Base-by-base conservation (phyloP, 2,888 invertebrate species). In the Petrophora chlorosata region DNA sequence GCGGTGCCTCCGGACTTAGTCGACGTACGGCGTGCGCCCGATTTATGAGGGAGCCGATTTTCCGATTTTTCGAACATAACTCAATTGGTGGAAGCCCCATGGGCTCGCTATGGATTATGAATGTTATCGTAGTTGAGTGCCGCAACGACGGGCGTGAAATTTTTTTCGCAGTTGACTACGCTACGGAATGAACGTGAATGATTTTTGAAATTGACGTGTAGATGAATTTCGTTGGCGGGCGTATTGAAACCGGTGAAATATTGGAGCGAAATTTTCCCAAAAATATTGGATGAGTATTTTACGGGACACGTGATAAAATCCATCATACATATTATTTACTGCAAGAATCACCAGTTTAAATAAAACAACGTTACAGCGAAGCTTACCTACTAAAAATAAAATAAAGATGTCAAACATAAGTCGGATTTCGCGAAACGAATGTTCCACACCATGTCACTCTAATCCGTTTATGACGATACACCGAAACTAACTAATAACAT, bases 1-100 rank as follows among this genome's bases (percentile, higher is more conserved):
- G 56, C 60, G 61, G 62, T 50, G 23, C 32, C 38, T 38, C 33
- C 45, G 54, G 49, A 61, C 68, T 67, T 69, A 65, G 64, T 58
- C 60, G 49, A 56, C 57, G 63, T 59, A 57, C 56, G 46, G 50
- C 41, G 38, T 47, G 50, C 25, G 36, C 46, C 42, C 65, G 67
- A 79, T 81, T 79, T 79, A 81, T 73, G 70, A 67, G 66, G 61
- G 67, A 67, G 59, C 61, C 68, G 73, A 76, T 76, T 76, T 73
- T 61, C 69, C 73, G 76, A 80, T 81, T 79, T 60, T 76, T 70
- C 64, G 67, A 70, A 67, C 68, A 61, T 71, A 79, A 70, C 77
- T 73, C 76, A 66, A 79, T 79, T 73, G 70, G 62, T 70, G 68
- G 57, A 68, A 73, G 61, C 65, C 72, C 75, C 76, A 71, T 66